Base-by-base conservation (phyloP, 2,888 invertebrate genomes). In the Drosophila subsilvestris region DNA sequence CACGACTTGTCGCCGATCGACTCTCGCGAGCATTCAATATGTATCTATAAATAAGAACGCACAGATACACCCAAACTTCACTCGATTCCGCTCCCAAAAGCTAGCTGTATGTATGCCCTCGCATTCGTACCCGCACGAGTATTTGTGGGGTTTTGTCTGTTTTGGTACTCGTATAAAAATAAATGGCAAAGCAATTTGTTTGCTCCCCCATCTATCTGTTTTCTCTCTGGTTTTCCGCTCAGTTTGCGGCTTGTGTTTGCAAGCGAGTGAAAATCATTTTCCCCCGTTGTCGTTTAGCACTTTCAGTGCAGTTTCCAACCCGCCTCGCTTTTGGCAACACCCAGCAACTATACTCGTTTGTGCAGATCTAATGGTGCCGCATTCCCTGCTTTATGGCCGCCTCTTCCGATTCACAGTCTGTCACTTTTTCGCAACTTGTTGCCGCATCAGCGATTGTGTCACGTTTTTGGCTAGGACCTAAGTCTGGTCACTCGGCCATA, bases 181-280 rank as follows among this genome's bases (percentile, higher is more conserved):
- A 86, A 84, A 87, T 85, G 66, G 72, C 87, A 74, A 79, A 86
- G 78, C 76, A 74, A 81, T 84, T 84, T 86, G 82, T 81, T 68
- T 72, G 65, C 55, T 67, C 47, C 60, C 29, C 74, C 51, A 56
- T 63, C 53, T 49, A 37, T 27, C 44, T 50, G 37, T 37, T n/a
- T 50, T 53, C 49, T 57, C 29, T 62, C 54, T 50, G 55, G 45
- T 51, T 57, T 67, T 32, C 51, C 54, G 55, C 66, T 66, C 72
- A 59, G 48, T 59, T 54, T 58, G 48, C 75, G 32, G 63, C 59
- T 57, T 55, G 61, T 59, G 47, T 75, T 73, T 55, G 67, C 75
- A 61, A 65, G 63, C 78, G 69, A 76, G 74, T 69, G 78, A 79
- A 78, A 75, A 76, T 80, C 53, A 81, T 86, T 76, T 84, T 74